phyloP scores from a whole-genome alignment of 2,797 vertebrate species.

The Micropoecilia bifurca region DNA sequence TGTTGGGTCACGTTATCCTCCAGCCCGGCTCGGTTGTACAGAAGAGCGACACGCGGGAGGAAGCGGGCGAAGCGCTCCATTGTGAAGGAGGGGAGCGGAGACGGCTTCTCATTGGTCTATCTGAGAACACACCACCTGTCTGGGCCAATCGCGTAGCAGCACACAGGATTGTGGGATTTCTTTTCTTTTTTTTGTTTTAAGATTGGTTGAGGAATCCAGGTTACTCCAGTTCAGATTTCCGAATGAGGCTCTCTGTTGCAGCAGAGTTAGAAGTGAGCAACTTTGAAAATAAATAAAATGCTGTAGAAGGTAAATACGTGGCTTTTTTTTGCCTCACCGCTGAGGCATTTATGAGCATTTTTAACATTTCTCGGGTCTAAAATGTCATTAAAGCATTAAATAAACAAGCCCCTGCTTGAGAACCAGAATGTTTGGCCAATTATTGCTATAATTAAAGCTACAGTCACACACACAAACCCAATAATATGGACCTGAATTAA shows the following conservation, averaged over 20 bases:
- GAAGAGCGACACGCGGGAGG: constrained; percentile 8
- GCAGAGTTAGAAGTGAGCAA: not conserved
- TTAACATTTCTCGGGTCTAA: not conserved
- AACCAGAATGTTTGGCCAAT: not conserved
- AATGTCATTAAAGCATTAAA: not conserved
- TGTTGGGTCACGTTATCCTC: constrained; percentile 17
- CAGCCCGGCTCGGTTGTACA: not conserved
- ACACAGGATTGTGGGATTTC: constrained; percentile 8
- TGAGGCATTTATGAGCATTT: not conserved
- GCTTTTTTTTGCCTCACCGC: not conserved
- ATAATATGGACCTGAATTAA: not conserved
- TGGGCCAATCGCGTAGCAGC: constrained; percentile 68
- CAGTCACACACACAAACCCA: not conserved
- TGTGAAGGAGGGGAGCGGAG: constrained; percentile 39
- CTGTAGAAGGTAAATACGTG: not conserved
- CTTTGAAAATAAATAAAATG: not conserved
- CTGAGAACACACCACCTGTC: constrained; percentile 81
- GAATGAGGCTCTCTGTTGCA: constrained; percentile 28
- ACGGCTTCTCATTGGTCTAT: constrained; percentile 69
- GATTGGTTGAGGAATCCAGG: constrained; percentile 66
- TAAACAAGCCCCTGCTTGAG: not conserved
- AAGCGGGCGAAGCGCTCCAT: constrained; percentile 7
- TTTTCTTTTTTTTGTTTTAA: constrained; percentile 17
- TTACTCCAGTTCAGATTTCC: constrained; percentile 76
- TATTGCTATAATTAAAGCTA: not conserved